phyloP scores from a whole-genome alignment of 2,888 invertebrate genomes.

The Pterobdella sp. region DNA sequence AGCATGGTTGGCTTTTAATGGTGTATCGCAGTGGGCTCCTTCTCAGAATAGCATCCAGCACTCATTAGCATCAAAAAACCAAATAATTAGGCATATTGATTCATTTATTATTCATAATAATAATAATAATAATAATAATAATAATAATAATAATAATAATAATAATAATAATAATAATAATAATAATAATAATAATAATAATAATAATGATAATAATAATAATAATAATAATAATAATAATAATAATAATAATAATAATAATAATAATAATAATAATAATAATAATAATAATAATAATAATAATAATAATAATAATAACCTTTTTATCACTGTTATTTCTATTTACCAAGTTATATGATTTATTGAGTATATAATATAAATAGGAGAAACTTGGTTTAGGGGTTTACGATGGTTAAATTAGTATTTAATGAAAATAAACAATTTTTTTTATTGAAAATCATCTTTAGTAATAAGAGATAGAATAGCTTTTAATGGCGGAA shows the following conservation, averaged over 20 bases:
- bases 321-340: neutral
- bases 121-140: constrained; percentile 25
- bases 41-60: neutral
- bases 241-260: constrained; percentile 19
- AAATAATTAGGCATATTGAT: neutral
- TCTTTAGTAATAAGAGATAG: too few species aligned
- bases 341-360: too few species aligned
- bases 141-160: constrained; percentile 19
- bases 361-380: too few species aligned
- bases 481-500: too few species aligned
- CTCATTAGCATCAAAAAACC: neutral
- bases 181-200: constrained; percentile 10
- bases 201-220: constrained; percentile 26
- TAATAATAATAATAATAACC: neutral
- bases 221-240: constrained; percentile 15
- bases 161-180: constrained; percentile 11
- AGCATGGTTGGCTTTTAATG: too few species aligned
- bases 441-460: too few species aligned
- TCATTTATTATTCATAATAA: constrained; percentile 23
- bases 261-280: constrained; percentile 5
- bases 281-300: constrained; percentile 20
- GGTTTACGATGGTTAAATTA: too few species aligned
- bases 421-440: too few species aligned
- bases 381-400: too few species aligned
- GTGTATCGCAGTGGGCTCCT: too few species aligned